Conservation (phyloP, 2,113 vertebrate species). For the Phocoena sinus region DNA sequence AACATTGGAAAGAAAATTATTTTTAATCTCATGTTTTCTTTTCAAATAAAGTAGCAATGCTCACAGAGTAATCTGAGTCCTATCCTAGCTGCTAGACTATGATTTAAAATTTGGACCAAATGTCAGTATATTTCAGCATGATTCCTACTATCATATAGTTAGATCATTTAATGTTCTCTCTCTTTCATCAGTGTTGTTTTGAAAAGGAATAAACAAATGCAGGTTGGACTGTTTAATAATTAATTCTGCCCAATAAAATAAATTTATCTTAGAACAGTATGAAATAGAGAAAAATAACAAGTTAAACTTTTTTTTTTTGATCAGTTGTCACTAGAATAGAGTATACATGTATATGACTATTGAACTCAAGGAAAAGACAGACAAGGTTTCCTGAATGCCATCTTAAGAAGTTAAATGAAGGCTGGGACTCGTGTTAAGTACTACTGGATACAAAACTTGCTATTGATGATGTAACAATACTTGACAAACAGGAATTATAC, state of each 20-base stretch:
- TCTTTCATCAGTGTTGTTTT: conserved; percentile 19
- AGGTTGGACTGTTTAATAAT: background rate
- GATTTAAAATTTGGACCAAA: conserved; percentile 27
- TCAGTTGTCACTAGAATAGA: background rate
- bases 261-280: conserved; percentile 2
- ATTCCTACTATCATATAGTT: background rate
- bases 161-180: background rate
- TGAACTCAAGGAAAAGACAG: background rate
- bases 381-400: background rate
- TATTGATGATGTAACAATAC: background rate
- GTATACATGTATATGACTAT: background rate
- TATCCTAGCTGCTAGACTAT: background rate
- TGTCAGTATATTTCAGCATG: background rate
- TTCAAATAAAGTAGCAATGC: conserved; percentile 26
- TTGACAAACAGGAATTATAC: background rate
- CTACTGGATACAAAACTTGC: background rate
- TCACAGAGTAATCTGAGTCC: background rate
- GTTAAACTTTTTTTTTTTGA: background rate
- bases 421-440: background rate
- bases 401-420: background rate
- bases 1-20: conserved; percentile 49
- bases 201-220: background rate
- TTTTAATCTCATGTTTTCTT: conserved; percentile 42
- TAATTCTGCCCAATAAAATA: conserved; percentile 2
- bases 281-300: background rate